phyloP scores from a whole-genome alignment of 2,113 vertebrate species.

The Dipodomys stephensi region DNA sequence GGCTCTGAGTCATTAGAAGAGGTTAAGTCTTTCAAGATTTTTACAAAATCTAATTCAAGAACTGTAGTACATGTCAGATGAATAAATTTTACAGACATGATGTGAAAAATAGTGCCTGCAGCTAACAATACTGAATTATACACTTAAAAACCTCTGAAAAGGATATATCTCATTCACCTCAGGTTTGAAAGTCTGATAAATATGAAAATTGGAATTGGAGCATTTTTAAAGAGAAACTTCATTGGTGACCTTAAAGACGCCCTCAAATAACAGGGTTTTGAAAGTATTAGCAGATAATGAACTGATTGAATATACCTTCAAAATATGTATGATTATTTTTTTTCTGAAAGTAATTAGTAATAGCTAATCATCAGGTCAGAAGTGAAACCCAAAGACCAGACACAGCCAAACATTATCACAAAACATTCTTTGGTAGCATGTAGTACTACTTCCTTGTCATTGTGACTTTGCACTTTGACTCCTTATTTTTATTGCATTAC shows the following conservation, averaged over 20 bases:
- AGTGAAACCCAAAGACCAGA: conserved; percentile 15
- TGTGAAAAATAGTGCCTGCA: background rate
- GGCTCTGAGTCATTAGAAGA: background rate
- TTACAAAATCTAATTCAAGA: conserved; percentile 35
- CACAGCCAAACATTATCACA: background rate
- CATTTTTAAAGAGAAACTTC: conserved; percentile 20
- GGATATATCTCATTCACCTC: background rate
- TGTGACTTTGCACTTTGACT: background rate
- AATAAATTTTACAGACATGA: background rate
- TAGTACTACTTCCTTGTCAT: too few species aligned
- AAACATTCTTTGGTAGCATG: background rate
- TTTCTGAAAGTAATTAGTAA: background rate
- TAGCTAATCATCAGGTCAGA: background rate
- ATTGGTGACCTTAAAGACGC: background rate
- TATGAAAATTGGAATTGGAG: conserved; percentile 14
- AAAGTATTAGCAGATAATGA: background rate
- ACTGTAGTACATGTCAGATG: background rate
- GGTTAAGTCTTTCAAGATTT: background rate
- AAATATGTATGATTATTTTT: conserved; percentile 28
- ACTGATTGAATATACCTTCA: background rate
- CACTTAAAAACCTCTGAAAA: background rate
- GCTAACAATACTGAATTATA: background rate
- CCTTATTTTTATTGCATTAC: background rate
- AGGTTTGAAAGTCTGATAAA: background rate
- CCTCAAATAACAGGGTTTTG: background rate